A percentile compares a stretch with the other conserved stretches of the same genome.
These are phyloP conservation scores for Leptoclinus maculatus DNA, from an alignment of 2,797 vertebrate genomes.

Conservation along the genomic window DNA sequence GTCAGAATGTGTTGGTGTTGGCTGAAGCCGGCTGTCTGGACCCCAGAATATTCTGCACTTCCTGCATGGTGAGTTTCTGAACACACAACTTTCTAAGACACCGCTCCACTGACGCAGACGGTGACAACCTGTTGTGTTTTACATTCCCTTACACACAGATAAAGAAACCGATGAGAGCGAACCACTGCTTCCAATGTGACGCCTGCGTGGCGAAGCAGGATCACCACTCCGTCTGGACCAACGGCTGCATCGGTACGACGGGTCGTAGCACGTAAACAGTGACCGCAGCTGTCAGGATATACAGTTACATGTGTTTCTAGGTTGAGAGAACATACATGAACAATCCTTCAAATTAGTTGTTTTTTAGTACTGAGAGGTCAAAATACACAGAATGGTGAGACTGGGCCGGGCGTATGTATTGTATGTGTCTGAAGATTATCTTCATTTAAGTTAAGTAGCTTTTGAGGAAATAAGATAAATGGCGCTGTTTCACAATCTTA, in stretches of 20 bases:
- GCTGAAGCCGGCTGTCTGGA: conserved; percentile 94
- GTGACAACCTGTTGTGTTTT: neutral
- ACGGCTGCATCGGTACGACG: conserved; percentile 87
- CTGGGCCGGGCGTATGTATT: no score
- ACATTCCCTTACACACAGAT: conserved; percentile 77
- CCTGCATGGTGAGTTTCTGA: conserved; percentile 91
- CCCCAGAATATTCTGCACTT: conserved; percentile 93
- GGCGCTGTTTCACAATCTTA: neutral
- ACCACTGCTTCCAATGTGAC: conserved; percentile 91
- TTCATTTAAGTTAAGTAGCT: neutral
- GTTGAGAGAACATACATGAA: neutral
- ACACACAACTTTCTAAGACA: neutral
- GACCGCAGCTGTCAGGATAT: neutral
- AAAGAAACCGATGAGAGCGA: conserved; percentile 91
- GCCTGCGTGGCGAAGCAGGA: conserved; percentile 93
- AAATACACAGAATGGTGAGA: neutral
- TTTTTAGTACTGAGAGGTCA: neutral
- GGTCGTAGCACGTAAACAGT: neutral
- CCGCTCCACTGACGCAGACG: neutral
- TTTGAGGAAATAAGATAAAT: neutral
- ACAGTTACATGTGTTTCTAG: neutral
- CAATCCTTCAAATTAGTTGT: neutral
- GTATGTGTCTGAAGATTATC: neutral
- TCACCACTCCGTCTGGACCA: conserved; percentile 95
- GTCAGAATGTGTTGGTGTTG: conserved; percentile 91